Percentiles rank a stretch among this genome's conserved stretches.
phyloP scores from a whole-genome alignment of 2,888 invertebrate genomes.

The Allacma fusca region DNA sequence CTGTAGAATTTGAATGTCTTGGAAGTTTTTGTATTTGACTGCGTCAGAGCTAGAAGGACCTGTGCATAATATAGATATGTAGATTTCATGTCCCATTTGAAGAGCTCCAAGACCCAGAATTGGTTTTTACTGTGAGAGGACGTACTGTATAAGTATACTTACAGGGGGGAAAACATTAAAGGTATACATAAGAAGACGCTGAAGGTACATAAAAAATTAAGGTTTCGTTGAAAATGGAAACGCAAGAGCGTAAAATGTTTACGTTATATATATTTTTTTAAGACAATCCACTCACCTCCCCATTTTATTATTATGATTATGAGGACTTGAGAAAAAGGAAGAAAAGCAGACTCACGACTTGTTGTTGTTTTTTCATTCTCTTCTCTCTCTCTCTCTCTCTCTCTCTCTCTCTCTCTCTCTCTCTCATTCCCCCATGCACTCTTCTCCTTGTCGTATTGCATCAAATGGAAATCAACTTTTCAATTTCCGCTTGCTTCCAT shows the following conservation, averaged over 20 bases:
- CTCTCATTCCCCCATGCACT: slow-evolving; percentile 1
- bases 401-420: neutral
- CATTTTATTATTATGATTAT: slow-evolving; percentile 34
- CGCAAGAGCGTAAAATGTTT: slow-evolving; percentile 2
- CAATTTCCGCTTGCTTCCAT: slow-evolving; percentile 25
- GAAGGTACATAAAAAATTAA: slow-evolving; percentile 9
- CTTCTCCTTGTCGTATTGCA: no score
- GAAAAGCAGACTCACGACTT: slow-evolving; percentile 30
- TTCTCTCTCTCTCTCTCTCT: slow-evolving; percentile 3
- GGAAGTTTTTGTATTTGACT: no score
- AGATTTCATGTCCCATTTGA: no score
- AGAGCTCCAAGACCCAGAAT: no score
- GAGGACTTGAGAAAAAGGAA: slow-evolving; percentile 6
- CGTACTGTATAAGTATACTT: no score
- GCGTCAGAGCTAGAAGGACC: no score
- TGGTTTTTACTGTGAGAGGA: no score
- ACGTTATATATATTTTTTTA: slow-evolving; percentile 4
- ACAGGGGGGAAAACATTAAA: slow-evolving; percentile 26
- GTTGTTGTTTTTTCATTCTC: slow-evolving; percentile 14
- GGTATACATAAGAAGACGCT: no score
- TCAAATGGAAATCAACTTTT: slow-evolving; percentile 19
- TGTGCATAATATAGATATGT: no score
- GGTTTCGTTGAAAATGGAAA: slow-evolving; percentile 12
- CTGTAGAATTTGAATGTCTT: slow-evolving; percentile 12
- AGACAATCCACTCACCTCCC: slow-evolving; percentile 32